These are phyloP conservation scores for Chrysopilus asiliformis DNA, from an alignment of 2,888 invertebrate species.

Conservation along the genomic window DNA sequence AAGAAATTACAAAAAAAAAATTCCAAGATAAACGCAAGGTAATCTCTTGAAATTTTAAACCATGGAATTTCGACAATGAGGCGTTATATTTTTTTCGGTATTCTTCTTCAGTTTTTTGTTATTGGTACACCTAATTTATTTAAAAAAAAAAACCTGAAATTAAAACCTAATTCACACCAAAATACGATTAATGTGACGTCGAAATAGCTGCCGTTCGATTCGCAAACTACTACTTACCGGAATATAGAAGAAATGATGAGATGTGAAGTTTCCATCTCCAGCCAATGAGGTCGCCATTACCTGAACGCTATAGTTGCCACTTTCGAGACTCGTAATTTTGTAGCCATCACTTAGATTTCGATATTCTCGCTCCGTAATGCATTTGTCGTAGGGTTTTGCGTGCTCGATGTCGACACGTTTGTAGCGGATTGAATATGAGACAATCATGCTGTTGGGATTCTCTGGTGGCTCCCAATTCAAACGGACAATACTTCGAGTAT, in stretches of 20 bases:
- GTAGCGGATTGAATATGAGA: slow-evolving; percentile 71
- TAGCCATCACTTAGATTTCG: slow-evolving; percentile 30
- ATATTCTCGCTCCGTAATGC: slow-evolving; percentile 54
- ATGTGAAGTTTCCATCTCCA: slow-evolving; percentile 52
- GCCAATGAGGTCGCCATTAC: slow-evolving; percentile 67
- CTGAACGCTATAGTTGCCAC: slow-evolving; percentile 72
- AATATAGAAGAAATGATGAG: slow-evolving; percentile 45
- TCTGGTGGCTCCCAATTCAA: slow-evolving; percentile 69
- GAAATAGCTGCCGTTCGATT: too few relatives aligned
- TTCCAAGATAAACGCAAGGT: too few relatives aligned
- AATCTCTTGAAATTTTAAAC: too few relatives aligned
- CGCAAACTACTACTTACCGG: slow-evolving; percentile 38
- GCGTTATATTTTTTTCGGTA: too few relatives aligned
- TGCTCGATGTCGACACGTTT: slow-evolving; percentile 51
- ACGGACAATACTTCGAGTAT: slow-evolving; percentile 45
- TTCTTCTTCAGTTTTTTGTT: too few relatives aligned
- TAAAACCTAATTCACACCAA: too few relatives aligned
- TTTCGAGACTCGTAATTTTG: slow-evolving; percentile 42
- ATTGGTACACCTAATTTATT: too few relatives aligned
- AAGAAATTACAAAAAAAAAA: too few relatives aligned
- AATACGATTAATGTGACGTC: too few relatives aligned
- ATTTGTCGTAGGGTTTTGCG: slow-evolving; percentile 39
- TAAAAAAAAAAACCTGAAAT: too few relatives aligned
- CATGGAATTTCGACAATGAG: too few relatives aligned
- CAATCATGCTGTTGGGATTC: slow-evolving; percentile 77